Evolutionary conservation across 2,888 invertebrate species (phyloP).

Genomic region (Physocephala rufipes): DNA sequence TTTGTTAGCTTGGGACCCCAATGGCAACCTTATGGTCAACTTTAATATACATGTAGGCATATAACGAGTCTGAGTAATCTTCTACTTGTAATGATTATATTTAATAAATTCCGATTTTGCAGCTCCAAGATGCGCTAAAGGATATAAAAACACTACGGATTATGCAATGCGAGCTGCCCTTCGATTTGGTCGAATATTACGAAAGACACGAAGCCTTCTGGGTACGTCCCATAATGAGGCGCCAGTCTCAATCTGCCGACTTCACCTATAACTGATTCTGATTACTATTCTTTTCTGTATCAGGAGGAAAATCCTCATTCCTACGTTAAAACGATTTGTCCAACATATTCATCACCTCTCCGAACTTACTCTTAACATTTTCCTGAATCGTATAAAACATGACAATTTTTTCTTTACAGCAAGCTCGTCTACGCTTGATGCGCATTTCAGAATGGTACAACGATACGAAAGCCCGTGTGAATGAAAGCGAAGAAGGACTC

Average conservation of each 20-base stretch:
- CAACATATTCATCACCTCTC: too few relatives aligned
- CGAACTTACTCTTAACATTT: neutral
- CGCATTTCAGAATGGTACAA: slow-evolving; percentile 86
- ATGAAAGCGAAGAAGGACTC: slow-evolving; percentile 80
- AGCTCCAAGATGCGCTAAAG: slow-evolving; percentile 78
- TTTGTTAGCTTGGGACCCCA: slow-evolving; percentile 64
- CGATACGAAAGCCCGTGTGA: slow-evolving; percentile 76
- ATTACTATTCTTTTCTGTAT: too few relatives aligned
- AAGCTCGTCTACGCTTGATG: slow-evolving; percentile 69
- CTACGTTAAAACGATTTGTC: too few relatives aligned
- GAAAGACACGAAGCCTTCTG: slow-evolving; percentile 75
- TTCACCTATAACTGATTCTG: too few relatives aligned
- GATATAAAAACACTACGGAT: slow-evolving; percentile 84
- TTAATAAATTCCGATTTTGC: neutral
- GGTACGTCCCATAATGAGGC: slow-evolving; percentile 56
- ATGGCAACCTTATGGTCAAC: slow-evolving; percentile 71
- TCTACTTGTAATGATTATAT: neutral
- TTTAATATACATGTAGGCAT: slow-evolving; percentile 67
- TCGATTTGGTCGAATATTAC: slow-evolving; percentile 73
- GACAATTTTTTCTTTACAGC: slow-evolving; percentile 57
- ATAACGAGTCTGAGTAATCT: neutral
- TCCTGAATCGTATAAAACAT: too few relatives aligned
- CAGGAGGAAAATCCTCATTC: too few relatives aligned
- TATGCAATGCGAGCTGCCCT: slow-evolving; percentile 72
- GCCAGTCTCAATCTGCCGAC: too few relatives aligned